These are phyloP conservation scores for Salarias fasciatus DNA, from an alignment of 2,797 vertebrate genomes.

Conservation along the genomic window DNA sequence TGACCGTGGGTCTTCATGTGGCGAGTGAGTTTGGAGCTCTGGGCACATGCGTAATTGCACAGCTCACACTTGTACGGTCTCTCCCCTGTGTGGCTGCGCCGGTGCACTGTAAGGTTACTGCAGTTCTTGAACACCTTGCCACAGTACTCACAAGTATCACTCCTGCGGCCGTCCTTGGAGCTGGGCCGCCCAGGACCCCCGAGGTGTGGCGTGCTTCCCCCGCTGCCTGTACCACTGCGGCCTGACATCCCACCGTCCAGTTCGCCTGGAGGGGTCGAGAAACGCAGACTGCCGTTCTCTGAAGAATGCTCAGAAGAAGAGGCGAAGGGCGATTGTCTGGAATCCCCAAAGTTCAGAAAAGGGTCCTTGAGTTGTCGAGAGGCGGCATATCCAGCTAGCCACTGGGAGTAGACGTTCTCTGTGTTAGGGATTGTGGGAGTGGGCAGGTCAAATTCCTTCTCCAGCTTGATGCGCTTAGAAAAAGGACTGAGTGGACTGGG, in stretches of 20 bases:
- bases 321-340: constrained; percentile 99
- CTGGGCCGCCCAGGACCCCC: constrained; percentile 94
- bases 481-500: constrained; percentile 97
- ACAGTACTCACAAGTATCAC: constrained; percentile 99
- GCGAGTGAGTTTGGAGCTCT: constrained; percentile 99
- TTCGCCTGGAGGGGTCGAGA: constrained; percentile 98
- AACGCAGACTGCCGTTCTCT: constrained; percentile 99
- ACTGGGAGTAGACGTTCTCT: constrained; percentile 99
- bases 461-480: constrained; percentile 98
- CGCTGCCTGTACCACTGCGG: constrained; percentile 97
- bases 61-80: constrained; percentile 99
- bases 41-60: constrained; percentile 99
- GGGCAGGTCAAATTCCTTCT: constrained; percentile 98
- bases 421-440: constrained; percentile 97
- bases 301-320: constrained; percentile 99
- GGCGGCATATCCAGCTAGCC: constrained; percentile 97
- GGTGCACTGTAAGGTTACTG: constrained; percentile 99
- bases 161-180: constrained; percentile 98
- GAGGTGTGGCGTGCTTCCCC: constrained; percentile 98
- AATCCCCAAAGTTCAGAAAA: constrained; percentile 98
- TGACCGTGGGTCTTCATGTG: constrained; percentile 99
- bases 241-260: constrained; percentile 97
- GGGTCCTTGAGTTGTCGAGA: constrained; percentile 99
- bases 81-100: constrained; percentile 99
- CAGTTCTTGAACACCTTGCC: constrained; percentile 99